Conservation (phyloP, 2,797 vertebrate species). For the Petrocephalus sullivani region DNA sequence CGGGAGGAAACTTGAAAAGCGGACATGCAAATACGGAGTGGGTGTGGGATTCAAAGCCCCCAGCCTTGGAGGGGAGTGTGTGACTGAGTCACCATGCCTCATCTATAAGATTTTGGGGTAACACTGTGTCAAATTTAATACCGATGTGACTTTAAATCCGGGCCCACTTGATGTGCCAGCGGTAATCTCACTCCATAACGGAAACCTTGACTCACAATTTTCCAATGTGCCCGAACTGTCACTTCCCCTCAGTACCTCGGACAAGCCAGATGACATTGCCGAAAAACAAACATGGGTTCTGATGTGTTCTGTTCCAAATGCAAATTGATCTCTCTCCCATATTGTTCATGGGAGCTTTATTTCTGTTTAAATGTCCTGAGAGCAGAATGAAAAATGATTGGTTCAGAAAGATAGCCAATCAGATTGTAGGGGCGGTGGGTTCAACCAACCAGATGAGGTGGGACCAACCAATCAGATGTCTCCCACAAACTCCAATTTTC, state of each 20-base stretch:
- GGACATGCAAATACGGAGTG: not conserved
- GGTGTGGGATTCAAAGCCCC: not conserved
- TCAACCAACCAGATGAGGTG: too few species aligned
- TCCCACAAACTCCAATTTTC: not conserved
- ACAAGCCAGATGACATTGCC: not conserved
- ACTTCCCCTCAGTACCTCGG: not conserved
- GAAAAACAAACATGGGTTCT: not conserved
- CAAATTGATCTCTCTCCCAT: not conserved
- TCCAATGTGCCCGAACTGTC: not conserved
- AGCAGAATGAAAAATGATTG: too few species aligned
- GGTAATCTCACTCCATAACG: not conserved
- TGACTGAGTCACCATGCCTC: not conserved
- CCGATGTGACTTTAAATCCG: not conserved
- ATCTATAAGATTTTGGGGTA: not conserved
- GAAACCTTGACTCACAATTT: not conserved
- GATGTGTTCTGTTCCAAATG: constrained; percentile 6
- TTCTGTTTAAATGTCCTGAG: too few species aligned
- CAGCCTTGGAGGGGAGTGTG: not conserved
- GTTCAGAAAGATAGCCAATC: too few species aligned
- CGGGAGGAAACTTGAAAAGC: not conserved
- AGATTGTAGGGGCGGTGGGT: too few species aligned
- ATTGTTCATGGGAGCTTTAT: too few species aligned
- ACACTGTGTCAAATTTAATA: not conserved
- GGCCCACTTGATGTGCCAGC: not conserved
- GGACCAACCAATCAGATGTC: too few species aligned